These are phyloP conservation scores for Zosterops lateralis DNA, from an alignment of 2,113 vertebrate species.

Conservation along the genomic window DNA sequence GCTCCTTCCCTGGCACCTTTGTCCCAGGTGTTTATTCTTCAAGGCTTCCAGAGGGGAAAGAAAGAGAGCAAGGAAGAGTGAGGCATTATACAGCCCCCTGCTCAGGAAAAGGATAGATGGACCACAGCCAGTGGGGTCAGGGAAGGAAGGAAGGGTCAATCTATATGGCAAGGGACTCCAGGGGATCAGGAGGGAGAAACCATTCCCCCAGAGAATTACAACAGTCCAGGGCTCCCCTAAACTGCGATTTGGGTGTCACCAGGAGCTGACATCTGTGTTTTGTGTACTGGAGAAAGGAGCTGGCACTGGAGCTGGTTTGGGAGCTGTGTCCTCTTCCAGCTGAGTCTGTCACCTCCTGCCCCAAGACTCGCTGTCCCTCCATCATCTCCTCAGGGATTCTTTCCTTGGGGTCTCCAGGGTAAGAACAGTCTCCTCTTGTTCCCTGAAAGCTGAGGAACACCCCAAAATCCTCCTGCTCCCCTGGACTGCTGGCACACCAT, in stretches of 20 bases:
- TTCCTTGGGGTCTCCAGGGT: no score
- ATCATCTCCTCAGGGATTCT: fast-evolving
- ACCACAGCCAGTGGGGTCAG: no score
- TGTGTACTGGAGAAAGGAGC: background rate
- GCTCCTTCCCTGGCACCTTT: no score
- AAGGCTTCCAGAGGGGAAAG: no score
- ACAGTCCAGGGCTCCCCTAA: background rate
- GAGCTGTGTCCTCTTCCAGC: background rate
- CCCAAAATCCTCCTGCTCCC: background rate
- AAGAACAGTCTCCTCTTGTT: background rate
- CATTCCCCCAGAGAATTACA: no score
- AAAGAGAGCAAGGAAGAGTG: no score
- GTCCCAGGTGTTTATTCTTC: no score
- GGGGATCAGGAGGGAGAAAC: no score
- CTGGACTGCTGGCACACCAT: fast-evolving
- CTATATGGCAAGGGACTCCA: no score
- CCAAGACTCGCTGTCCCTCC: background rate
- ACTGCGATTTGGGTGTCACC: background rate
- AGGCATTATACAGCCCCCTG: no score
- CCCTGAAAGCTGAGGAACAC: fast-evolving
- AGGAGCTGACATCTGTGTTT: background rate
- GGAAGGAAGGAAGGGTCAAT: no score
- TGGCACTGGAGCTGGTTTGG: background rate
- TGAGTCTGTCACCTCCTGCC: background rate
- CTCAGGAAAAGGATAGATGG: no score